phyloP scores from a whole-genome alignment of 2,797 vertebrate species.

The Nannoperca obscura region DNA sequence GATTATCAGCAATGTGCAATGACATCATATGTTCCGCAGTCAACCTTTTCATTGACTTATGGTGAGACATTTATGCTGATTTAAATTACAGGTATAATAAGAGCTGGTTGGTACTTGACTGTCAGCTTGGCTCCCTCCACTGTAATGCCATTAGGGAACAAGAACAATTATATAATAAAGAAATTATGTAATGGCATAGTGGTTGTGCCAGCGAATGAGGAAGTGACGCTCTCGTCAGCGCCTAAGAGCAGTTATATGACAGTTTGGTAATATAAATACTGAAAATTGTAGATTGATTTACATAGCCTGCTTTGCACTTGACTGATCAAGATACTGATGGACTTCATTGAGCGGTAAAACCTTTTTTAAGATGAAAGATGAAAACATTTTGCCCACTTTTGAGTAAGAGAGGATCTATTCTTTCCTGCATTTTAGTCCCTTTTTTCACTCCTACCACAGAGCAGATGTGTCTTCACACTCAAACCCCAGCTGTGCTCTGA shows the following conservation, averaged over 20 bases:
- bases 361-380: neutral
- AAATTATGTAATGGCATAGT: constrained; percentile 60
- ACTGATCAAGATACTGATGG: neutral
- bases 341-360: neutral
- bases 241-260: constrained; percentile 5
- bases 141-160: constrained; percentile 47
- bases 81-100: constrained; percentile 60
- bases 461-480: constrained; percentile 35
- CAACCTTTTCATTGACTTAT: constrained; percentile 23
- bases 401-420: neutral
- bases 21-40: constrained; percentile 31
- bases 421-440: neutral
- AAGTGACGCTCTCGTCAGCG: constrained; percentile 24
- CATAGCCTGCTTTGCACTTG: neutral
- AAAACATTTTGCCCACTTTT: constrained; percentile 3
- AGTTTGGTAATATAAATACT: neutral
- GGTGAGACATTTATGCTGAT: constrained; percentile 43
- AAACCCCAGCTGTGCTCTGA: constrained; percentile 36
- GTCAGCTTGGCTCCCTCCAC: constrained; percentile 38
- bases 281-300: constrained; percentile 10
- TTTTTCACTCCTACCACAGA: constrained; percentile 11
- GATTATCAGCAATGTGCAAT: constrained; percentile 40
- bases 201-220: constrained; percentile 35
- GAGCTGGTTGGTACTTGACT: constrained; percentile 39
- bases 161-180: constrained; percentile 68